phyloP scores from a whole-genome alignment of 2,888 invertebrate species.

The Pachycephus smyrnensis region DNA sequence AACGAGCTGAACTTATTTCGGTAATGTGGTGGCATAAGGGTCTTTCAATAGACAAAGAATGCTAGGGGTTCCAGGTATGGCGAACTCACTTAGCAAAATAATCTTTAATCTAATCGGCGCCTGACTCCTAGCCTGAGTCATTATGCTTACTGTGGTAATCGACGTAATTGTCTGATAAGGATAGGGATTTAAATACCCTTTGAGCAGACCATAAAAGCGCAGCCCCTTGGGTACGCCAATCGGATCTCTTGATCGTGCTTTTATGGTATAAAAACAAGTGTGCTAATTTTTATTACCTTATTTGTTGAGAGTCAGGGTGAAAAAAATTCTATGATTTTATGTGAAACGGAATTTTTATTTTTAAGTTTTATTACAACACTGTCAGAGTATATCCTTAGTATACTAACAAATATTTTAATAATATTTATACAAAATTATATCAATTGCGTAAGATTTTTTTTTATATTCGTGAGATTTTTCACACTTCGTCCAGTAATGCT shows the following conservation, averaged over 20 bases:
- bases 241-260: background rate
- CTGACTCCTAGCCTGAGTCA: background rate
- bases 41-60: background rate
- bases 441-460: background rate
- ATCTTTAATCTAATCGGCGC: background rate
- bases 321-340: background rate
- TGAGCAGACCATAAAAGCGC: background rate
- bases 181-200: background rate
- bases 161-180: background rate
- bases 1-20: background rate
- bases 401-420: background rate
- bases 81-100: background rate
- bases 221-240: background rate
- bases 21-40: background rate
- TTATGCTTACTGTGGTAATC: background rate
- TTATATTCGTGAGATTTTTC: background rate
- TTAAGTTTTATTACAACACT: background rate
- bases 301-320: background rate
- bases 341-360: background rate
- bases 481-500: slow-evolving; percentile 56
- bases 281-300: background rate
- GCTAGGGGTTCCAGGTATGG: background rate
- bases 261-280: background rate
- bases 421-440: background rate
- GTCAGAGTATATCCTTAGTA: background rate